Base-by-base conservation (phyloP, 2,113 vertebrate genomes). In the Azemiops feae region DNA sequence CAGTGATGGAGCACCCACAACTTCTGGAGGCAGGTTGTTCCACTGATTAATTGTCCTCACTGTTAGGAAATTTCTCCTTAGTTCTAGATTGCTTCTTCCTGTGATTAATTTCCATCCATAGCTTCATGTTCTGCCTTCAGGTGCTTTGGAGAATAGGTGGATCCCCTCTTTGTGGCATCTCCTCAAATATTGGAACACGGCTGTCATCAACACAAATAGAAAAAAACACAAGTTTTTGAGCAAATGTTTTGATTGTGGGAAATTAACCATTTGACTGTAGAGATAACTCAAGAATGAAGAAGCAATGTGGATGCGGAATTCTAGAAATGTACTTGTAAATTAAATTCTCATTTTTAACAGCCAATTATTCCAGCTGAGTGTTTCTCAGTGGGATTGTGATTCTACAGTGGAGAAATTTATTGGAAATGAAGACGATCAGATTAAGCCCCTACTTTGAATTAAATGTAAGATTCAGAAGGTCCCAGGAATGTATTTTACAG, bases 301-400 rank as follows among this genome's bases (percentile, higher is more conserved):
- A 91, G 4, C 94, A 96, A 92, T n/a, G 1, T 45, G 91, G 34
- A 92, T 94, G 43, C 90, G 52, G 94, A 93, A 23, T 22, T 39
- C 27, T 93, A 89, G 94, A 95, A 95, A 94, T 87, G 0, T 93
- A 91, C 95, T 97, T 97, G 64, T 91, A 96, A 96, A 96, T 96
- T 92, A 93, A 89, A 95, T 14, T 96, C 60, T 89, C 93, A 88
- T 94, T 96, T 97, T 95, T 7, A 95, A 95, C 94, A 90, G 93
- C 23, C 91, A 94, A 95, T 91, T 96, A 50, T 96, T 60, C 54
- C 92, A 89, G 55, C 54, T 93, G 86, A 52, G 94, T 89, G 10
- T 88, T 85, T 93, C 69, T 94, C 93, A 86, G 89, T 55, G 93
- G 90, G 93, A 0, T 1, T 96, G 43, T 96, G 92, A 95, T 95